Percentiles rank a stretch among this genome's conserved stretches.
Evolutionary conservation across 1,140 invertebrate genomes (phyloP).

Genomic region (Cataglyphis hispanica): DNA sequence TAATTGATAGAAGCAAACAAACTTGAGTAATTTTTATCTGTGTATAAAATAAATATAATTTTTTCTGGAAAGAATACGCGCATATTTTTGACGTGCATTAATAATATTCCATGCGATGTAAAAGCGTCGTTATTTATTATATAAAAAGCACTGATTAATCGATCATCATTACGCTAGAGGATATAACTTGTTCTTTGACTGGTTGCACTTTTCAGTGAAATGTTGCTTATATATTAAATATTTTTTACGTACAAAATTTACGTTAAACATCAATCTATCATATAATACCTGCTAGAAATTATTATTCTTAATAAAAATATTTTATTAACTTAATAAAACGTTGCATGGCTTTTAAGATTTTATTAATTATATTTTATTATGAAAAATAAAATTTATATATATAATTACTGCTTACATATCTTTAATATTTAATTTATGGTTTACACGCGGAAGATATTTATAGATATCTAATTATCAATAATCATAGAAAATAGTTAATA

Average conservation of each 20-base stretch:
- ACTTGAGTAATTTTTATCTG: neutral
- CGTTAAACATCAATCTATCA: neutral
- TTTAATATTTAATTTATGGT: neutral
- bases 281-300: neutral
- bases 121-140: neutral
- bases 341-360: neutral
- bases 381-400: neutral
- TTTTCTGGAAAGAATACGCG: neutral
- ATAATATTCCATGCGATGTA: neutral
- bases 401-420: neutral
- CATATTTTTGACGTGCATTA: neutral
- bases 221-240: neutral
- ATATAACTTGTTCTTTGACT: slow-evolving; percentile 1
- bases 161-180: neutral
- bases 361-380: too few relatives aligned
- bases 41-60: neutral
- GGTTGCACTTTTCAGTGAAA: slow-evolving; percentile 17
- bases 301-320: too few relatives aligned
- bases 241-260: neutral
- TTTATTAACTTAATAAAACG: neutral
- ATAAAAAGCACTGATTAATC: slow-evolving; percentile 13
- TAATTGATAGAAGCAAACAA: neutral
- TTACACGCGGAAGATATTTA: too few relatives aligned
- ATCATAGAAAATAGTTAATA: neutral
- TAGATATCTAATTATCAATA: neutral